Conservation (phyloP, 1,140 invertebrate genomes). For the Trichomalopsis sarcophagae region DNA sequence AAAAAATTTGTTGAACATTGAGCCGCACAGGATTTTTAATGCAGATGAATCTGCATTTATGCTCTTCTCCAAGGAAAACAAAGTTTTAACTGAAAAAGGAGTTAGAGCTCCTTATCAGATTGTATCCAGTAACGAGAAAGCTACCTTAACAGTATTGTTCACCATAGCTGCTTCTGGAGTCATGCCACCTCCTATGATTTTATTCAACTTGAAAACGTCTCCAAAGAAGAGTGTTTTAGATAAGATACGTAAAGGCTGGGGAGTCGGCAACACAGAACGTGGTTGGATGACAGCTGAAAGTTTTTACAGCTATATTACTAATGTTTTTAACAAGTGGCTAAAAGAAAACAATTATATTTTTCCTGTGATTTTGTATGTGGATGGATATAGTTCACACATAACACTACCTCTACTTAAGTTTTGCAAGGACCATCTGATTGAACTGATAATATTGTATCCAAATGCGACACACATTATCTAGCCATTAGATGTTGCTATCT, state of each 20-base stretch:
- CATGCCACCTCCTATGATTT: slow-evolving; percentile 57
- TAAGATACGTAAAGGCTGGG: slow-evolving; percentile 33
- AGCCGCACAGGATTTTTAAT: slow-evolving; percentile 60
- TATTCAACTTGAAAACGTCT: slow-evolving; percentile 57
- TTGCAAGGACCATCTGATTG: slow-evolving; percentile 60
- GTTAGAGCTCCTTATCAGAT: slow-evolving; percentile 60
- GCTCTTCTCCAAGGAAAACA: slow-evolving; percentile 57
- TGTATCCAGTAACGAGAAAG: slow-evolving; percentile 61
- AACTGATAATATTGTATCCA: slow-evolving; percentile 58
- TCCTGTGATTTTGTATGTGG: slow-evolving; percentile 67
- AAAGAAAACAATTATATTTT: slow-evolving; percentile 53
- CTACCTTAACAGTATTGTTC: slow-evolving; percentile 62
- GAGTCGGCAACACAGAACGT: slow-evolving; percentile 38
- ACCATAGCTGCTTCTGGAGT: slow-evolving; percentile 55
- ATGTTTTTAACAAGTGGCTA: slow-evolving; percentile 63
- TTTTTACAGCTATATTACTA: slow-evolving; percentile 60
- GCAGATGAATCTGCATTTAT: slow-evolving; percentile 64
- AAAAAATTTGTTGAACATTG: slow-evolving; percentile 17
- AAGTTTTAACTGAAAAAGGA: slow-evolving; percentile 61
- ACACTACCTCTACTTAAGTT: slow-evolving; percentile 63
- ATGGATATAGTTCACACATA: slow-evolving; percentile 68
- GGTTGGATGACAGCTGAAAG: slow-evolving; percentile 61
- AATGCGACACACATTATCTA: no score
- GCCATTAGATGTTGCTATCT: slow-evolving; percentile 48
- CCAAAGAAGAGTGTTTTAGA: slow-evolving; percentile 49